phyloP scores from a whole-genome alignment of 2,113 vertebrate species.

The Thermophis baileyi region DNA sequence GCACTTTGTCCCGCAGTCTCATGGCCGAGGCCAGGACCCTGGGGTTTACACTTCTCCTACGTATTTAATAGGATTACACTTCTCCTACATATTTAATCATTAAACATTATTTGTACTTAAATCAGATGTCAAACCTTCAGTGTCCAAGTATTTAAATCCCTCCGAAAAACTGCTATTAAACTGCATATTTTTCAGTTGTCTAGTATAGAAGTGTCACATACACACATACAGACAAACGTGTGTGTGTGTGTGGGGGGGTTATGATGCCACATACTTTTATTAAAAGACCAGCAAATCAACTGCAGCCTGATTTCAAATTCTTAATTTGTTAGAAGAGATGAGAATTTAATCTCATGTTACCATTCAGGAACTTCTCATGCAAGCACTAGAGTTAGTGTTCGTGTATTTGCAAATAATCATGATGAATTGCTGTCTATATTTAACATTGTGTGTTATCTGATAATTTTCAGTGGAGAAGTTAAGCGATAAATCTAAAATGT shows the following conservation, averaged over 20 bases:
- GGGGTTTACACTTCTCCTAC: too few relatives aligned
- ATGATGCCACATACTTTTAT: background rate
- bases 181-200: background rate
- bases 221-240: background rate
- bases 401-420: background rate
- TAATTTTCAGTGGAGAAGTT: background rate
- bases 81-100: background rate
- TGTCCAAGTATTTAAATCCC: background rate
- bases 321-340: background rate
- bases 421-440: background rate
- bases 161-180: background rate
- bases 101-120: background rate
- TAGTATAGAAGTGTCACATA: background rate
- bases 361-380: background rate
- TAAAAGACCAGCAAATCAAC: background rate
- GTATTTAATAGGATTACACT: background rate
- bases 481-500: background rate
- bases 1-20: too few relatives aligned
- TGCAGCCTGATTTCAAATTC: background rate
- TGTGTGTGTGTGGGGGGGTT: background rate
- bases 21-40: too few relatives aligned
- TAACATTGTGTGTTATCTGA: background rate
- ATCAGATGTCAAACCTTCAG: background rate
- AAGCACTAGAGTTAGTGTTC: background rate
- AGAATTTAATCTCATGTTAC: background rate